These are phyloP conservation scores for Drusus annulatus DNA, from an alignment of 1,140 invertebrate species.

Conservation along the genomic window DNA sequence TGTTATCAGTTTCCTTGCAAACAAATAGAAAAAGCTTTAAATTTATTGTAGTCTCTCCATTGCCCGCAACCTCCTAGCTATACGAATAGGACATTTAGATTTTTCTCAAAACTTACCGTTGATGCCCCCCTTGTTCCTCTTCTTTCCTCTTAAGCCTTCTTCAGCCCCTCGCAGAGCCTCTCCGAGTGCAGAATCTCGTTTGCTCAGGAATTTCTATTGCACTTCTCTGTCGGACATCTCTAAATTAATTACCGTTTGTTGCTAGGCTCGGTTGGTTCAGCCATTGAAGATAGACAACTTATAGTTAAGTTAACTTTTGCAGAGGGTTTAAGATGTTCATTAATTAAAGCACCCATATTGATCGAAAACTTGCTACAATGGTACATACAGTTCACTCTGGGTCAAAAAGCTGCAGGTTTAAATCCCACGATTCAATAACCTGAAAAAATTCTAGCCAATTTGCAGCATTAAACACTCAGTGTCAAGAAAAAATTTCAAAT, in stretches of 20 bases:
- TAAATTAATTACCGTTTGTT: slow-evolving; percentile 44
- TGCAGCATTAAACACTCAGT: too few species aligned
- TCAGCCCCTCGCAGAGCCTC: too few species aligned
- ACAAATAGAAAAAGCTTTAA: too few species aligned
- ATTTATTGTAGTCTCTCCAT: too few species aligned
- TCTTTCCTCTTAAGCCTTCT: too few species aligned
- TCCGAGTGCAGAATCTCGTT: not conserved
- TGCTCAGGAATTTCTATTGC: slow-evolving; percentile 9
- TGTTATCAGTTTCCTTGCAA: too few species aligned
- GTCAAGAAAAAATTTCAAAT: too few species aligned
- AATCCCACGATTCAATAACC: too few species aligned
- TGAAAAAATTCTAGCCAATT: too few species aligned
- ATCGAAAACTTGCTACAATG: not conserved
- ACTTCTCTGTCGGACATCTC: slow-evolving; percentile 19
- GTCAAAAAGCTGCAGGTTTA: too few species aligned
- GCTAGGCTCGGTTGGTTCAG: not conserved
- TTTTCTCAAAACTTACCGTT: not conserved
- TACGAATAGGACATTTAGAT: not conserved
- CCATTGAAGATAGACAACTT: not conserved
- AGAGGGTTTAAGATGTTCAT: not conserved
- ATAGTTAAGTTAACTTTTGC: not conserved
- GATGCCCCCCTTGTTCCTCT: not conserved
- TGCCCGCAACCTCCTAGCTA: not conserved
- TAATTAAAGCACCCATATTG: not conserved
- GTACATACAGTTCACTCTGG: too few species aligned